Conservation (phyloP, 2,888 invertebrate species). For the Xylota segnis region DNA sequence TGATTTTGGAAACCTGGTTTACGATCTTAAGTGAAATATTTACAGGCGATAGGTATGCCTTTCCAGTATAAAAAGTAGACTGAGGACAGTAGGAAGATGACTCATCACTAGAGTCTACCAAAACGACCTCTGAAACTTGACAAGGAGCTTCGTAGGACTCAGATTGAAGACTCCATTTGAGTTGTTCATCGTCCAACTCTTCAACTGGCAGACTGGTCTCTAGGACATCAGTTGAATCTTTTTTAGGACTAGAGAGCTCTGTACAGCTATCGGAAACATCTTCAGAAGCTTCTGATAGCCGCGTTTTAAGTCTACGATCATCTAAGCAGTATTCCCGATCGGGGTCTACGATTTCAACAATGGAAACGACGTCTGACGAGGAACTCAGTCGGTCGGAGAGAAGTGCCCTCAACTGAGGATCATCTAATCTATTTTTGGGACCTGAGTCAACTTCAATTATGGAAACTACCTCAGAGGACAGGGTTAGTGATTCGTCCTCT, state of each 20-base stretch:
- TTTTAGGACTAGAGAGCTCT: neutral
- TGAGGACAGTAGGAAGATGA: too few relatives aligned
- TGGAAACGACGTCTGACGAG: constrained; percentile 35
- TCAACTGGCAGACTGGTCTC: neutral
- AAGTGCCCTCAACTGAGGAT: constrained; percentile 1
- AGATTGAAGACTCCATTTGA: neutral
- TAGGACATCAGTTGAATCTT: neutral
- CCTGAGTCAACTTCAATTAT: constrained; percentile 25
- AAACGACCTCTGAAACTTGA: constrained; percentile 1
- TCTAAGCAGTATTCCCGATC: neutral
- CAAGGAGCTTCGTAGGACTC: neutral
- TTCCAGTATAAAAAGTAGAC: neutral
- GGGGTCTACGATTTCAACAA: constrained; percentile 47
- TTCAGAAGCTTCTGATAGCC: neutral
- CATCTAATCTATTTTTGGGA: neutral
- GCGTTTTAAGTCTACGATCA: neutral
- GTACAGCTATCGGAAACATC: neutral
- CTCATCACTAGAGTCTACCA: constrained; percentile 6
- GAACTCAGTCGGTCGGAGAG: neutral
- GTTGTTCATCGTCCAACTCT: constrained; percentile 52
- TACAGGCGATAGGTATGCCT: constrained; percentile 53
- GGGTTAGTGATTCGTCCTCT: constrained; percentile 36
- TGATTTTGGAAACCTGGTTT: constrained; percentile 66
- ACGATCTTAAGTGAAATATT: constrained; percentile 70
- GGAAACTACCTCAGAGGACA: constrained; percentile 32